Evolutionary conservation across 2,888 invertebrate species (phyloP).

Genomic region (Junonia oenone): DNA sequence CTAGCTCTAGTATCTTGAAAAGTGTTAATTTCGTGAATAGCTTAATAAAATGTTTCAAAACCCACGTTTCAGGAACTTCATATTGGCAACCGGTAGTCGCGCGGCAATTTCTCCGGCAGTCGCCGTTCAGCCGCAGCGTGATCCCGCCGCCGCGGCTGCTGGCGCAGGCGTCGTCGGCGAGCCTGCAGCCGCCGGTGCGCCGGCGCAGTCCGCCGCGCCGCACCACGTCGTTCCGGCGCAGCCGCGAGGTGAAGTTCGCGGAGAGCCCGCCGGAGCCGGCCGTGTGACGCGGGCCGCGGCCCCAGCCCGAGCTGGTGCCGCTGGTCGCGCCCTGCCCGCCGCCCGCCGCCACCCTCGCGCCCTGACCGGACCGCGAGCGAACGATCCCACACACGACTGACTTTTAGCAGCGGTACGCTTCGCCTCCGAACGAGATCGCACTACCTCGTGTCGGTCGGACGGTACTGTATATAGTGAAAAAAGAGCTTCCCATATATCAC

Average conservation of each 20-base stretch:
- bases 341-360: constrained; percentile 31
- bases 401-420: constrained; percentile 42
- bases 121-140: constrained; percentile 78
- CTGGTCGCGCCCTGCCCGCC: constrained; percentile 49
- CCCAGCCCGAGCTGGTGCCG: constrained; percentile 77
- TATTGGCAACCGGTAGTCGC: constrained; percentile 86
- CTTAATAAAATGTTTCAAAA: not conserved
- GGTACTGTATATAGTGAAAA: constrained; percentile 32
- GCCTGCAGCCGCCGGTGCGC: constrained; percentile 59
- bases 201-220: constrained; percentile 64
- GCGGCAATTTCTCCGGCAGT: constrained; percentile 84
- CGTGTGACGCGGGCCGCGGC: constrained; percentile 77
- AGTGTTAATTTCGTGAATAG: constrained; percentile 32
- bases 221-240: constrained; percentile 65
- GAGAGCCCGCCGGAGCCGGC: constrained; percentile 54
- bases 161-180: constrained; percentile 68
- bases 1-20: too few species aligned
- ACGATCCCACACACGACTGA: constrained; percentile 58
- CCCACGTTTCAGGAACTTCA: constrained; percentile 51
- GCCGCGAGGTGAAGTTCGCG: constrained; percentile 76
- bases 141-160: constrained; percentile 51
- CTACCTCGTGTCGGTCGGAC: not conserved
- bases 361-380: constrained; percentile 57
- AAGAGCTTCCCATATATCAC: constrained; percentile 31
- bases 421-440: not conserved